These are phyloP conservation scores for Drosophila tropicalis DNA, from an alignment of 1,140 invertebrate genomes.

Conservation along the genomic window DNA sequence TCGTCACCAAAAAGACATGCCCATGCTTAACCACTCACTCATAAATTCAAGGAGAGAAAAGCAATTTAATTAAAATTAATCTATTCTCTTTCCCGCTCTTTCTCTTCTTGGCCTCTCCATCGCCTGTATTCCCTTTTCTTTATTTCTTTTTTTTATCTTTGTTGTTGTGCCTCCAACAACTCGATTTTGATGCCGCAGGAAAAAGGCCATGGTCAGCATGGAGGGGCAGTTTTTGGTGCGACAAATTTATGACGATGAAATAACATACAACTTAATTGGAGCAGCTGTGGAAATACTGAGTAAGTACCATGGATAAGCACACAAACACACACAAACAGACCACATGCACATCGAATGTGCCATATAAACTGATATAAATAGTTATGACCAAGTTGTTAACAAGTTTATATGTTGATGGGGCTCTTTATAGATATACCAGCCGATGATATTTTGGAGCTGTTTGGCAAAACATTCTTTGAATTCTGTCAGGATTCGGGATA, in stretches of 20 bases:
- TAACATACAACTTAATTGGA: slow-evolving; percentile 96
- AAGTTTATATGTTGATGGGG: slow-evolving; percentile 25
- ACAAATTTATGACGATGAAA: slow-evolving; percentile 97
- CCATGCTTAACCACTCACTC: slow-evolving; percentile 36
- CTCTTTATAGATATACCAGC: slow-evolving; percentile 91
- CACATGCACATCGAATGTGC: slow-evolving; percentile 10
- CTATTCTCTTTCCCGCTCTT: slow-evolving; percentile 60
- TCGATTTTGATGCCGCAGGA: slow-evolving; percentile 85
- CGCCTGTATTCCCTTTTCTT: slow-evolving; percentile 24
- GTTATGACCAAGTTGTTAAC: slow-evolving; percentile 27
- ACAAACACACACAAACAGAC: background rate
- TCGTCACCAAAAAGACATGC: slow-evolving; percentile 22
- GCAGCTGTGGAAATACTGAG: slow-evolving; percentile 95
- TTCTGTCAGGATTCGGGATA: slow-evolving; percentile 97
- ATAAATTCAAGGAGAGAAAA: slow-evolving; percentile 66
- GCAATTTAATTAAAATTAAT: slow-evolving; percentile 82
- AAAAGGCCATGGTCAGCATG: slow-evolving; percentile 95
- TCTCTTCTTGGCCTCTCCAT: slow-evolving; percentile 16
- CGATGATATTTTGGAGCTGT: slow-evolving; percentile 94
- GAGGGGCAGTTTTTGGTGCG: slow-evolving; percentile 97
- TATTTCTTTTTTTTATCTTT: slow-evolving; percentile 38
- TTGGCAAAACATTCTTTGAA: slow-evolving; percentile 97
- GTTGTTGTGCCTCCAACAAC: slow-evolving; percentile 20
- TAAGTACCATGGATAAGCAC: slow-evolving; percentile 85
- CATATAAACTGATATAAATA: slow-evolving; percentile 8